Evolutionary conservation across 2,797 vertebrate species (phyloP).

Genomic region (Chloroceryle amazona): DNA sequence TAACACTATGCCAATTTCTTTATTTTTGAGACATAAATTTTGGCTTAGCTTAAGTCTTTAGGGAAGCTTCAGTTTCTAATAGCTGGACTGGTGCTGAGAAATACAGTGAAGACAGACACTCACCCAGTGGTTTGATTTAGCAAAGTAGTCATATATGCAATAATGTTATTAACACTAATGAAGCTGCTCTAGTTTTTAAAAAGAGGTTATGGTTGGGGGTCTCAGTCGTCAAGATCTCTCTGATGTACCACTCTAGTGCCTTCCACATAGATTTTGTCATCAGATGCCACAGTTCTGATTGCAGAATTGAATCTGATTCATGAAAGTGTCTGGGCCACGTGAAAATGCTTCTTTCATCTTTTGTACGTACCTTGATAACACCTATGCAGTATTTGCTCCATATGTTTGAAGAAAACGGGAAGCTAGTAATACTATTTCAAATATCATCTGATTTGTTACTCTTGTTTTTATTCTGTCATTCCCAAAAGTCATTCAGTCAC

Average conservation of each 20-base stretch:
- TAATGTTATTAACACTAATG: not conserved
- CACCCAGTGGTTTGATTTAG: not conserved
- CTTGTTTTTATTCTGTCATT: not conserved
- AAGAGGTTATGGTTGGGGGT: not conserved
- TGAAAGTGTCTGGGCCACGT: not conserved
- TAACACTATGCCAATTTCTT: not conserved
- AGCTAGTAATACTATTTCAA: not conserved
- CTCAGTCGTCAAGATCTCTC: not conserved
- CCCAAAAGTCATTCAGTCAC: not conserved
- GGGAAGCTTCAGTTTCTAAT: not conserved
- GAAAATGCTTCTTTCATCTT: not conserved
- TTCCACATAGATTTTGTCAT: not conserved
- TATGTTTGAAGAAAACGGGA: not conserved
- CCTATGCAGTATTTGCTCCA: not conserved
- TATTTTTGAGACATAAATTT: not conserved
- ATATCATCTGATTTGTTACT: not conserved
- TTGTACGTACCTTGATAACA: not conserved
- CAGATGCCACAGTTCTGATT: not conserved
- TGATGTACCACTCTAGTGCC: not conserved
- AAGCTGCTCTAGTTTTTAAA: not conserved
- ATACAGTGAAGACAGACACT: not conserved
- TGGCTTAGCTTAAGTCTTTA: not conserved
- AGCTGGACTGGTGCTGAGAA: not conserved
- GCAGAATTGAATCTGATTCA: not conserved
- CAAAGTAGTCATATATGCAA: not conserved